These are phyloP conservation scores for Noctua janthina DNA, from an alignment of 2,888 invertebrate genomes.

Conservation along the genomic window DNA sequence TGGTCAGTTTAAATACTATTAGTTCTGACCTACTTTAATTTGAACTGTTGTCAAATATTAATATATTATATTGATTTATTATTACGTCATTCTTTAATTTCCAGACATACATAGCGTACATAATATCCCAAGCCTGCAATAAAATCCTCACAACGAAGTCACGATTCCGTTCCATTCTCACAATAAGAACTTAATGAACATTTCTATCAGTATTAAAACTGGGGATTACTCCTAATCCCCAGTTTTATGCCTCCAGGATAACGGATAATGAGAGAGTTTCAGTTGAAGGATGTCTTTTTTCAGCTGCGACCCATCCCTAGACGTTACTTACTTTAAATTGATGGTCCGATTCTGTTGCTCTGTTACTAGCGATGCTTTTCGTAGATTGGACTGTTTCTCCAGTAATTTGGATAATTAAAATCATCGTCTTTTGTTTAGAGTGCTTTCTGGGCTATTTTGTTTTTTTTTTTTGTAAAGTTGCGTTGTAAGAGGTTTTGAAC, in stretches of 20 bases:
- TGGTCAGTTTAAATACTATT: background rate
- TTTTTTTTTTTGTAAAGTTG: background rate
- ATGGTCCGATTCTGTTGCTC: slow-evolving; percentile 41
- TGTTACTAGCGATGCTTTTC: slow-evolving; percentile 48
- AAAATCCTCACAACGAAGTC: slow-evolving; percentile 14
- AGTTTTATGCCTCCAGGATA: slow-evolving; percentile 55
- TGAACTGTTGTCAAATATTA: background rate
- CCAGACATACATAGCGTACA: background rate
- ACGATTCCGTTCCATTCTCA: slow-evolving; percentile 29
- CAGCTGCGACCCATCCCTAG: slow-evolving; percentile 57
- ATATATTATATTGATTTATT: background rate
- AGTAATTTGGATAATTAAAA: slow-evolving; percentile 42
- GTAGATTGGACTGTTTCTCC: slow-evolving; percentile 39
- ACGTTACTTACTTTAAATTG: slow-evolving; percentile 63
- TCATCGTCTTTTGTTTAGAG: background rate
- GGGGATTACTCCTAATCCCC: slow-evolving; percentile 47
- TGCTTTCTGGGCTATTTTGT: background rate
- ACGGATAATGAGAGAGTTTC: slow-evolving; percentile 58
- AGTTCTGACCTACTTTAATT: background rate
- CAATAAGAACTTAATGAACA: slow-evolving; percentile 54
- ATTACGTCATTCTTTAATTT: background rate
- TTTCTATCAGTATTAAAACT: slow-evolving; percentile 56
- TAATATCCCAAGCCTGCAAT: background rate
- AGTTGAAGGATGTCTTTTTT: slow-evolving; percentile 52
- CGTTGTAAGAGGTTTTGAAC: too few relatives aligned